phyloP scores from a whole-genome alignment of 2,113 vertebrate genomes.

The Eonycteris spelaea region DNA sequence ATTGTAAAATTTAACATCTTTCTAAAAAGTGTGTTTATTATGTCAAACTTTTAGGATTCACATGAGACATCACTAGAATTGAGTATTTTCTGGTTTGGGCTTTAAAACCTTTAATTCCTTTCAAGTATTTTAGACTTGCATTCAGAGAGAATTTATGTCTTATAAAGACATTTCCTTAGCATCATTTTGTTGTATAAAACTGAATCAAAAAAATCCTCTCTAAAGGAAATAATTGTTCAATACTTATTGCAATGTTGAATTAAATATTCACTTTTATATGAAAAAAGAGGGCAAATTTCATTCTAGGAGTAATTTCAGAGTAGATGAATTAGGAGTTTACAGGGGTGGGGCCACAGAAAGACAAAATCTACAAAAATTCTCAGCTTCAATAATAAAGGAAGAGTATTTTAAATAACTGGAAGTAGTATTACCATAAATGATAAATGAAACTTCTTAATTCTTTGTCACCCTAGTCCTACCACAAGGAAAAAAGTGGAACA shows the following conservation, averaged over 20 bases:
- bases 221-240: neutral
- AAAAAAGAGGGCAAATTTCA: neutral
- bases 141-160: constrained; percentile 27
- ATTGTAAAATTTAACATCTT: neutral
- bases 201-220: neutral
- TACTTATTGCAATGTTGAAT: constrained; percentile 38
- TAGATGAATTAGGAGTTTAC: neutral
- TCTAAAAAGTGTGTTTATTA: neutral
- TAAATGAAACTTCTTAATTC: neutral
- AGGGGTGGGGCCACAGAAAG: neutral
- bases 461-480: neutral
- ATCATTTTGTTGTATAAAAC: neutral
- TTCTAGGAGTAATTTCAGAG: neutral
- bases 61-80: neutral
- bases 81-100: neutral
- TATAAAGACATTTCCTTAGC: constrained; percentile 39
- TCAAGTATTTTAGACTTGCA: constrained; percentile 45
- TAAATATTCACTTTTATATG: constrained; percentile 59
- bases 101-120: constrained; percentile 24
- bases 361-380: neutral
- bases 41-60: constrained; percentile 20
- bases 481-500: neutral
- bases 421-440: neutral
- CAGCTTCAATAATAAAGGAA: neutral
- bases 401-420: neutral